Evolutionary conservation across 2,113 vertebrate genomes (phyloP).

Genomic region (Arothron firmamentum): DNA sequence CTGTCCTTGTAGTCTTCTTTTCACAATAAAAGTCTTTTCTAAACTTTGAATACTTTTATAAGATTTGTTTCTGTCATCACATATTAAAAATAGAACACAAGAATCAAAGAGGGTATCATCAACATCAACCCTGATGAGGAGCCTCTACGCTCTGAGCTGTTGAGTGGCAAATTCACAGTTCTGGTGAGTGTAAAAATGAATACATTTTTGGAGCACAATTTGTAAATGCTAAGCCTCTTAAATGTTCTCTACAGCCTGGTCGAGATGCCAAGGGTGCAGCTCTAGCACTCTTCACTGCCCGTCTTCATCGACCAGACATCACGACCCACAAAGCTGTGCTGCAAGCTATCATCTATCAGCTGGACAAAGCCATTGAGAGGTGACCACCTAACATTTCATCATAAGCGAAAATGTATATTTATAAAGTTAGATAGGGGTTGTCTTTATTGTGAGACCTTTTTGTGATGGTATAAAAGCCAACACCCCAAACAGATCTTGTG

Average conservation of each 20-base stretch:
- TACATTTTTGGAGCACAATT: too few relatives aligned
- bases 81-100: constrained; percentile 69
- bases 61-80: neutral
- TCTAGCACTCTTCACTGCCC: constrained; percentile 78
- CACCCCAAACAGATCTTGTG: too few relatives aligned
- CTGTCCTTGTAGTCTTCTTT: too few relatives aligned
- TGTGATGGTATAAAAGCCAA: too few relatives aligned
- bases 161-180: constrained; percentile 80
- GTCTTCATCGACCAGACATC: constrained; percentile 73
- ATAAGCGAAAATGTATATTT: too few relatives aligned
- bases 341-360: constrained; percentile 80
- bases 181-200: constrained; percentile 67
- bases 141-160: constrained; percentile 76
- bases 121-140: constrained; percentile 79
- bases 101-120: constrained; percentile 80
- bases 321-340: constrained; percentile 79
- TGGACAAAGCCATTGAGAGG: constrained; percentile 82
- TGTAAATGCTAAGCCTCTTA: neutral
- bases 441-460: too few relatives aligned
- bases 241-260: constrained; percentile 65
- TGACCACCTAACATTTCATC: constrained; percentile 14
- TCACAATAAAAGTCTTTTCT: neutral
- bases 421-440: too few relatives aligned
- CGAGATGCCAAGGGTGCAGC: constrained; percentile 79
- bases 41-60: neutral